phyloP scores from a whole-genome alignment of 2,113 vertebrate genomes.

The Ranitomeya imitator region DNA sequence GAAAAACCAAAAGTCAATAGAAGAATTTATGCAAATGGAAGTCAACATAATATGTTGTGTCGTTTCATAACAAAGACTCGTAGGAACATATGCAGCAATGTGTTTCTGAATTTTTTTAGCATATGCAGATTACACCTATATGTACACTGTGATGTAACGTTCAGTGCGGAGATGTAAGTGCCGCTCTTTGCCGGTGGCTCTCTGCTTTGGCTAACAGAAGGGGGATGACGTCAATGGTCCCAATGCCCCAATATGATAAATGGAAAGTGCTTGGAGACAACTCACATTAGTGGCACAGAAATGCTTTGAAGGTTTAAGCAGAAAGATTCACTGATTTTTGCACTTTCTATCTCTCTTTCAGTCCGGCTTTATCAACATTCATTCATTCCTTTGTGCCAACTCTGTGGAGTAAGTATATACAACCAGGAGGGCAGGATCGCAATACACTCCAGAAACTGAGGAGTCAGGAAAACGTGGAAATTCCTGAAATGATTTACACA shows the following conservation, averaged over 20 bases:
- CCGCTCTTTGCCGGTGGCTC: too few species aligned
- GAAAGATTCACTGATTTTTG: constrained; percentile 6
- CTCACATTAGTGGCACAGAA: neutral
- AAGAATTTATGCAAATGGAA: too few species aligned
- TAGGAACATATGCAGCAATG: too few species aligned
- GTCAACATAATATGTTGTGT: too few species aligned
- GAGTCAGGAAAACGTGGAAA: constrained; percentile 61
- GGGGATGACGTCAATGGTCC: neutral
- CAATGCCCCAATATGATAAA: neutral
- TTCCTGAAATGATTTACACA: constrained; percentile 68
- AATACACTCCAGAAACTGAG: constrained; percentile 58
- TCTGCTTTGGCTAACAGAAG: too few species aligned
- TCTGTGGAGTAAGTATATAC: constrained; percentile 44
- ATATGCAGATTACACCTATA: too few species aligned
- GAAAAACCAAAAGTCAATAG: too few species aligned
- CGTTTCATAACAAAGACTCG: too few species aligned
- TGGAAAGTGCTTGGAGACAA: neutral
- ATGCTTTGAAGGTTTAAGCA: neutral
- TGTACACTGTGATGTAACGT: too few species aligned
- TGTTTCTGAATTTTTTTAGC: too few species aligned
- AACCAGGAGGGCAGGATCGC: constrained; percentile 57
- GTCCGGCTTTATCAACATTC: constrained; percentile 54
- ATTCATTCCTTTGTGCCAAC: constrained; percentile 29
- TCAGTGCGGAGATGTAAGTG: too few species aligned
- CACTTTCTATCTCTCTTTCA: neutral